A percentile compares a stretch with the other conserved stretches of the same genome.
Evolutionary conservation across 1,140 invertebrate genomes (phyloP).

Genomic region (Coptotermes formosanus): DNA sequence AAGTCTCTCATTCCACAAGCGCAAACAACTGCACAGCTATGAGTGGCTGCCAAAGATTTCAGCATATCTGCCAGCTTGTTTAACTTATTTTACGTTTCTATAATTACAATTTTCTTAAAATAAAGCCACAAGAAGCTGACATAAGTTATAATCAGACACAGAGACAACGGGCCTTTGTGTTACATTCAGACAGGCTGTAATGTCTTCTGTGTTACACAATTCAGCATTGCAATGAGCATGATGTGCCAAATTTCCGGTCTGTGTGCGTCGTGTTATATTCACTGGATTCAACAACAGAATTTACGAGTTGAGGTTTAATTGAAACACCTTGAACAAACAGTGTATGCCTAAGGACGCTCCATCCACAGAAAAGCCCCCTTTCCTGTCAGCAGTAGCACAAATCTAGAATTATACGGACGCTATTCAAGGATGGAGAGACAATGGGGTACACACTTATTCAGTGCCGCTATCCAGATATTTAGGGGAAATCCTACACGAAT

Average conservation of each 20-base stretch:
- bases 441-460: background rate
- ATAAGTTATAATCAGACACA: no score
- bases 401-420: background rate
- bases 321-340: constrained; percentile 12
- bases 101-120: no score
- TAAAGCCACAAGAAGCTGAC: no score
- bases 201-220: no score
- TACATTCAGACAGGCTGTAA: no score
- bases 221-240: no score
- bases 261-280: background rate
- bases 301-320: background rate
- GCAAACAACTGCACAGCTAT: no score
- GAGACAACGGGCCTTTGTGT: no score
- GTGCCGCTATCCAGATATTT: background rate
- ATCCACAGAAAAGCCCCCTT: background rate
- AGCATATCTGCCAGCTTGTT: no score
- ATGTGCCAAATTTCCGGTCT: background rate
- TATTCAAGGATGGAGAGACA: constrained; percentile 1
- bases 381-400: background rate
- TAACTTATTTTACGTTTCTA: no score
- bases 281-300: background rate
- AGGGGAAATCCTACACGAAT: background rate
- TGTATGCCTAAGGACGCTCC: background rate
- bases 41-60: no score
- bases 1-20: no score